These are phyloP conservation scores for Anastatus disparis DNA, from an alignment of 1,140 invertebrate species.

Conservation along the genomic window DNA sequence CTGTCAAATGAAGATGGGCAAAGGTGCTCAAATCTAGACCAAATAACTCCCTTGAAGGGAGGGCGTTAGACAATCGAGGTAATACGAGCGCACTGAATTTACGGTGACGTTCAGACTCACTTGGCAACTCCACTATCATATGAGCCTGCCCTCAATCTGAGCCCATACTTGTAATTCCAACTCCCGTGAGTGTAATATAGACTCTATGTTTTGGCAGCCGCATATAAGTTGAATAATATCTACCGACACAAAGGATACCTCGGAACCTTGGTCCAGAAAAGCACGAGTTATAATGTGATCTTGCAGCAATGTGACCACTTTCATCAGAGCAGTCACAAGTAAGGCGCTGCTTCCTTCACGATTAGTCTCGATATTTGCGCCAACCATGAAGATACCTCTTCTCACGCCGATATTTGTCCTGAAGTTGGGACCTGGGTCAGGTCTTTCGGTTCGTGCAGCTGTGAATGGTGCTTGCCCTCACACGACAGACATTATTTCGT, in stretches of 20 bases:
- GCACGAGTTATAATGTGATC: background rate
- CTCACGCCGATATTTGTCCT: background rate
- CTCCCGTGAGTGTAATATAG: background rate
- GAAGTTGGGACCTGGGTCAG: too few relatives aligned
- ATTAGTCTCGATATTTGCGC: too few relatives aligned
- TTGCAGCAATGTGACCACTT: background rate
- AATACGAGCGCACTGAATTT: too few relatives aligned
- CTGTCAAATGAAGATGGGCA: background rate
- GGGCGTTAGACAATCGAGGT: too few relatives aligned
- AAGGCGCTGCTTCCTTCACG: background rate
- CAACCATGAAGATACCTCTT: too few relatives aligned
- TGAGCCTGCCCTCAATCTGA: too few relatives aligned
- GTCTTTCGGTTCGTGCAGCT: background rate
- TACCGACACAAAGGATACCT: background rate
- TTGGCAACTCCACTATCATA: too few relatives aligned
- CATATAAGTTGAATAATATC: background rate
- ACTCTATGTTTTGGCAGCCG: background rate
- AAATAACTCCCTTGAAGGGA: too few relatives aligned
- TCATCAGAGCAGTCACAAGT: background rate
- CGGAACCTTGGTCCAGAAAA: background rate
- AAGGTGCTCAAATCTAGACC: too few relatives aligned
- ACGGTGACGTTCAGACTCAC: background rate
- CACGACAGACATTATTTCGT: background rate
- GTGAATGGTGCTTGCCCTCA: background rate
- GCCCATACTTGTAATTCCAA: background rate